Evolutionary conservation across 1,140 invertebrate genomes (phyloP), one percentile per base, ranked within the genome.

Genomic region (Scylla paramamosain): DNA sequence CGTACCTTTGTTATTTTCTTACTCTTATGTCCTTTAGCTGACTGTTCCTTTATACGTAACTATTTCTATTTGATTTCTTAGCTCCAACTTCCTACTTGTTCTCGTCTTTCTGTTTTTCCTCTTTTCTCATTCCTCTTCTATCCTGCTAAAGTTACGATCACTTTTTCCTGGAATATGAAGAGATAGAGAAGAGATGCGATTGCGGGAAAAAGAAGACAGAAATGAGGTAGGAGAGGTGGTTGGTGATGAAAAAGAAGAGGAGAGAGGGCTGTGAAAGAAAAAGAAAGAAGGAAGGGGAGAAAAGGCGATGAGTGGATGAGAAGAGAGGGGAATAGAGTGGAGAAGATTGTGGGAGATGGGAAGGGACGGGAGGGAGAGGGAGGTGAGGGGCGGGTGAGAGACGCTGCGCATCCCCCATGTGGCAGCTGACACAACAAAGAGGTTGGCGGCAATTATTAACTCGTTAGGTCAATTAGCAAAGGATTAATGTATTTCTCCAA

Each of bases 401-500:
- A 1, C 67, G 12, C 88, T 46, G 39, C 88, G 2, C 88, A 90
- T 52, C 45, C 28, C 88, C 31, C 45, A n/a, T 28, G 39, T 89
- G 88, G 32, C 48, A 20, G 29, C 39, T 93, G 32, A 87, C 45
- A 93, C 82, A 93, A 93, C 92, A 93, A 87, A 32, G 25, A 29
- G 39, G 25, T 67, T 93, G 92, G 92, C 92, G 92, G 83, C 92
- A 93, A 93, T 93, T 93, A 93, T 87, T 31, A 93, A 93, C 82
- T 93, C 92, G 92, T 93, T 93, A 93, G 92, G 32, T 93, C 92
- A 93, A 93, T 93, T 93, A 93, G 52, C 86, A 48, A 29, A n/a
- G 83, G 92, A 86, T 93, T 93, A 93, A 93, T 93, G 92, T 87
- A 67, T 93, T 93, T 87, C 92, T 93, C 48, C 92, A 93, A 87